Evolutionary conservation across 2,113 vertebrate genomes (phyloP), one percentile per base, ranked within the genome.

Genomic region (Condylura cristata): DNA sequence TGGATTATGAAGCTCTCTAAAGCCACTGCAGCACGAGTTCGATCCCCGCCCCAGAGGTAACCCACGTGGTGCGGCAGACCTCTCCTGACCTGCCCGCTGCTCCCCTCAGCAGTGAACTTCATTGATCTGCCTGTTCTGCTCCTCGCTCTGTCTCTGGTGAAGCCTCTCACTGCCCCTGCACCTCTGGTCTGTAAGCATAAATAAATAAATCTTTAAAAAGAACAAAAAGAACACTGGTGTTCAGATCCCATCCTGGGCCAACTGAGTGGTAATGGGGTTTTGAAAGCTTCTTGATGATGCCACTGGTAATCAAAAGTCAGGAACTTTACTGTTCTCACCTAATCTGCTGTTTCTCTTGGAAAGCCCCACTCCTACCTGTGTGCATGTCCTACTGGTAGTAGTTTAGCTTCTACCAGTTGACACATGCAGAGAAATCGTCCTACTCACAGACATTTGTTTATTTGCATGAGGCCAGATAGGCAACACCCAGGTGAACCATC

Each of bases 401-500:
- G 48, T 83, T 79, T 65, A 70, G 6, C 88, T n/a, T 72, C 39
- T 37, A 44, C 85, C 32, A 81, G 76, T 81, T 92, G 85, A 65
- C 65, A 86, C 90, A 41, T 41, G 94, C 74, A 61, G 41, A 72
- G 63, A 44, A 78, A 13, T 74, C 26, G 48, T 80, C 51, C 83
- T 28, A 81, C 37, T 82, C 87, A 60, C 26, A 86, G 83, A 41
- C 39, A 48, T 83, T 44, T 68, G 76, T 34, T 58, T 90, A 65
- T 93, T 79, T 89, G 32, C 65, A 48, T 61, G 63, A 37, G 83
- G 74, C 70, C 88, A 78, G 88, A 71, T 41, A 65, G 68, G 83
- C 63, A 93, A 65, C 80, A 79, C 75, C 48, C 80, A 76, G 70
- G 51, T 75, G 70, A 91, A 75, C 56, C 90, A 80, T 28, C 71